Percentiles rank a stretch among this genome's conserved stretches.
Evolutionary conservation across 2,797 vertebrate genomes (phyloP).

Genomic region (Squalus acanthias): DNA sequence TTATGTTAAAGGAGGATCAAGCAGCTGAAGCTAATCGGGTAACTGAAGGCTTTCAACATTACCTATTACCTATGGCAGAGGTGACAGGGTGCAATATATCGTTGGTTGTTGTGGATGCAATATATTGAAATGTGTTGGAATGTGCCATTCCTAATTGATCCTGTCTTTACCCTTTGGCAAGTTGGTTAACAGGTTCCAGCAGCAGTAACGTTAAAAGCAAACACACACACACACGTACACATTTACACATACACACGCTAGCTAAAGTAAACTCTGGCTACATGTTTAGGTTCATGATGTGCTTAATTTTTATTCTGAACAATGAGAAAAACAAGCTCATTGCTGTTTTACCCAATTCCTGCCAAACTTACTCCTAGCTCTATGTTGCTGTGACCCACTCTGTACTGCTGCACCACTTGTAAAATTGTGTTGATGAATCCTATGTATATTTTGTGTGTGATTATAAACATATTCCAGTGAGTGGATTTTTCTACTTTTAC

Average conservation of each 20-base stretch:
- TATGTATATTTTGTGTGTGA: constrained; percentile 42
- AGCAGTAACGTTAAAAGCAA: constrained; percentile 20
- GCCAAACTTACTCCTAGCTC: constrained; percentile 39
- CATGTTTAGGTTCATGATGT: constrained; percentile 17
- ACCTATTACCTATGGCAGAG: not conserved
- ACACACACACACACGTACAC: not conserved
- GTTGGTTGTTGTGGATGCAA: not conserved
- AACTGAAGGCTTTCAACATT: not conserved
- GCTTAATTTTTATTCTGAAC: constrained; percentile 23
- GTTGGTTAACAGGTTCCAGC: not conserved
- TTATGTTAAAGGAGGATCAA: not conserved
- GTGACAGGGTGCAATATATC: not conserved
- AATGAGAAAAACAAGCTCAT: constrained; percentile 35
- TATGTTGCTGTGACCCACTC: constrained; percentile 33
- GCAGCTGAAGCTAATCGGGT: not conserved
- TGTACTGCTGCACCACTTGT: constrained; percentile 41
- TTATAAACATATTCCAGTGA: constrained; percentile 41
- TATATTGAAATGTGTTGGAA: constrained; percentile 18
- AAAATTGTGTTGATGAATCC: constrained; percentile 41
- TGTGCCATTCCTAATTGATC: constrained; percentile 22
- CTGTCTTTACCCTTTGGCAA: constrained; percentile 5
- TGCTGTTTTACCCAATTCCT: constrained; percentile 38
- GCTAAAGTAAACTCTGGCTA: constrained; percentile 14
- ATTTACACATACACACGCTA: not conserved
- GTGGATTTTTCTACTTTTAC: constrained; percentile 41